Conservation (phyloP, 1,140 invertebrate genomes). For the Aleiodes sp. region DNA sequence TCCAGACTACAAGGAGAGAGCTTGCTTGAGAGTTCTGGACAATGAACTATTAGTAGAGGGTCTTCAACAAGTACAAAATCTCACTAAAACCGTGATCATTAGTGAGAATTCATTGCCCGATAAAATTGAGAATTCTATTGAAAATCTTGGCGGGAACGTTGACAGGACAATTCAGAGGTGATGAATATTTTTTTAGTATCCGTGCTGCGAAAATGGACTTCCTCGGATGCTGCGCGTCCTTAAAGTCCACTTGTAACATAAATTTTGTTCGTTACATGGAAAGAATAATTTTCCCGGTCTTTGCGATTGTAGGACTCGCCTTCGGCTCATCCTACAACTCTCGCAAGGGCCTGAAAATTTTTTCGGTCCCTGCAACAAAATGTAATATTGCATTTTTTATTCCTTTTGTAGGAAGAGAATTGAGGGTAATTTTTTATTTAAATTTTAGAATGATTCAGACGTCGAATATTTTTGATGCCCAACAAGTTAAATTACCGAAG, state of each 20-base stretch:
- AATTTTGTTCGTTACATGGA: no score
- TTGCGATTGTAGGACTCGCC: no score
- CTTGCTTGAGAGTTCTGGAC: constrained; percentile 70
- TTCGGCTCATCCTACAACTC: no score
- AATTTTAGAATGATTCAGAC: constrained; percentile 70
- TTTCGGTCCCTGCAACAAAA: neutral
- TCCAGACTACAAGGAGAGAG: constrained; percentile 72
- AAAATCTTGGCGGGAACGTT: constrained; percentile 58
- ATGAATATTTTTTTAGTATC: neutral
- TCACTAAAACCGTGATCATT: constrained; percentile 79
- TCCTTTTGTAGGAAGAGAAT: neutral
- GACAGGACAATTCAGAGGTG: constrained; percentile 61
- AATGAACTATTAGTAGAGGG: constrained; percentile 76
- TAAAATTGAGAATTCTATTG: constrained; percentile 61
- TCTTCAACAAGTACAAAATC: constrained; percentile 74
- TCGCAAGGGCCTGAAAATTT: no score
- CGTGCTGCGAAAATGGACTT: neutral
- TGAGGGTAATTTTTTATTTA: constrained; percentile 12
- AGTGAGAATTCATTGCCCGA: constrained; percentile 70
- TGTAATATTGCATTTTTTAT: constrained; percentile 32
- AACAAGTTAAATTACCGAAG: constrained; percentile 80
- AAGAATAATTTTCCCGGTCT: no score
- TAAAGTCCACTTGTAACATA: no score
- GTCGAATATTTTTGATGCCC: constrained; percentile 80
- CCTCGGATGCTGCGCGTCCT: no score